These are phyloP conservation scores for Ichneumoninae sp. DNA, from an alignment of 2,888 invertebrate genomes.

Conservation along the genomic window DNA sequence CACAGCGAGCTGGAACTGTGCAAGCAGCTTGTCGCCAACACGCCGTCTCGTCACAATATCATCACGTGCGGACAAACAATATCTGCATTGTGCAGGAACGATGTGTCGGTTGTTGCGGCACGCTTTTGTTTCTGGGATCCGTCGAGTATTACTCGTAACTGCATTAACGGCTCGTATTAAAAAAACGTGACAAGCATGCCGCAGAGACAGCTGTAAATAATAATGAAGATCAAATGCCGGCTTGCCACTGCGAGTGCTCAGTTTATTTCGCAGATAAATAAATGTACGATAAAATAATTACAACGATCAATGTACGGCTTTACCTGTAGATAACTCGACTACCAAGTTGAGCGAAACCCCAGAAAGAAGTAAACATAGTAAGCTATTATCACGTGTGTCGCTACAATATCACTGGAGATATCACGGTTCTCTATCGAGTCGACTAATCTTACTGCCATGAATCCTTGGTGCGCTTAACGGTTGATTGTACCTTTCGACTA, in stretches of 20 bases:
- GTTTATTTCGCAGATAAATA: constrained; percentile 54
- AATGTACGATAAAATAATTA: constrained; percentile 5
- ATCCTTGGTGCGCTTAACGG: not conserved
- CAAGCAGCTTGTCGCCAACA: too few relatives aligned
- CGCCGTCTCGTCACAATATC: too few relatives aligned
- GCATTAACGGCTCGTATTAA: not conserved
- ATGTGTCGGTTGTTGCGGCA: too few relatives aligned
- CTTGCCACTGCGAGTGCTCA: not conserved
- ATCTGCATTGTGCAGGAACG: too few relatives aligned
- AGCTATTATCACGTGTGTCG: constrained; percentile 24
- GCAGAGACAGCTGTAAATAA: not conserved
- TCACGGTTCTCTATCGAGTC: constrained; percentile 19
- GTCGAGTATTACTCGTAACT: not conserved
- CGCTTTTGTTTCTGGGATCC: not conserved
- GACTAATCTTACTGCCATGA: not conserved
- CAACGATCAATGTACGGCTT: constrained; percentile 5
- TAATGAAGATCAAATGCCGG: not conserved
- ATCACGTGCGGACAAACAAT: too few relatives aligned
- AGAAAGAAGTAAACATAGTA: constrained; percentile 1
- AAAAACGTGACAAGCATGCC: not conserved
- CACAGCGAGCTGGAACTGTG: too few relatives aligned
- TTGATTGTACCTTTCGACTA: constrained; percentile 30
- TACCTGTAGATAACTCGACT: not conserved
- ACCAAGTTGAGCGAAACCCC: not conserved
- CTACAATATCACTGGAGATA: constrained; percentile 19